phyloP scores from a whole-genome alignment of 1,140 invertebrate genomes.

The Cylas formicarius region DNA sequence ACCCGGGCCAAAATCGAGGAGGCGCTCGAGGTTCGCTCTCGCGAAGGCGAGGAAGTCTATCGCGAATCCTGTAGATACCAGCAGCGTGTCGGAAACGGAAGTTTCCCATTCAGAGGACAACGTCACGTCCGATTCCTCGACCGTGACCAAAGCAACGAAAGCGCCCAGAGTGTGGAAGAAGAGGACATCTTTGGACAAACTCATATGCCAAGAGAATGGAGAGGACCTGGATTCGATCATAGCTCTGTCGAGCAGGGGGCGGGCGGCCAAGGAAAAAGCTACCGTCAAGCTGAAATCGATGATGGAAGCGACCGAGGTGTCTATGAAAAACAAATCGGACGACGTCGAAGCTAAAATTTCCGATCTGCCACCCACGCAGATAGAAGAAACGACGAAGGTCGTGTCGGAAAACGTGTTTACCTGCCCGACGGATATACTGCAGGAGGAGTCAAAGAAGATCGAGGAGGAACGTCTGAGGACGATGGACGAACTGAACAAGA shows the following conservation, averaged over 20 bases:
- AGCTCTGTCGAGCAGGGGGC: slow-evolving; percentile 17
- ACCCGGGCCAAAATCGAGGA: slow-evolving; percentile 17
- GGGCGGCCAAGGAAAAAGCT: slow-evolving; percentile 24
- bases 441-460: slow-evolving; percentile 32
- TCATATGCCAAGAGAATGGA: slow-evolving; percentile 14
- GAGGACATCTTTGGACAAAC: slow-evolving; percentile 14
- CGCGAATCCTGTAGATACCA: too few species aligned
- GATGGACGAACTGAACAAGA: slow-evolving; percentile 34
- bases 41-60: too few species aligned
- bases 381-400: background rate
- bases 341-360: too few species aligned
- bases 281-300: slow-evolving; percentile 19
- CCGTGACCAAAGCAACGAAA: background rate
- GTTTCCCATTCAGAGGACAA: too few species aligned
- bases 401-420: slow-evolving; percentile 28
- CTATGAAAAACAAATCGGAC: background rate
- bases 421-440: slow-evolving; percentile 30
- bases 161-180: slow-evolving; percentile 5
- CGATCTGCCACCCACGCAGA: too few species aligned
- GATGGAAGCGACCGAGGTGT: slow-evolving; percentile 15
- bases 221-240: slow-evolving; percentile 19
- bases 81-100: too few species aligned
- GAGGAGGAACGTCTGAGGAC: slow-evolving; percentile 32
- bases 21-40: background rate
- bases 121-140: too few species aligned